Evolutionary conservation across 2,888 invertebrate species (phyloP).

Genomic region (Proisotoma minuta): DNA sequence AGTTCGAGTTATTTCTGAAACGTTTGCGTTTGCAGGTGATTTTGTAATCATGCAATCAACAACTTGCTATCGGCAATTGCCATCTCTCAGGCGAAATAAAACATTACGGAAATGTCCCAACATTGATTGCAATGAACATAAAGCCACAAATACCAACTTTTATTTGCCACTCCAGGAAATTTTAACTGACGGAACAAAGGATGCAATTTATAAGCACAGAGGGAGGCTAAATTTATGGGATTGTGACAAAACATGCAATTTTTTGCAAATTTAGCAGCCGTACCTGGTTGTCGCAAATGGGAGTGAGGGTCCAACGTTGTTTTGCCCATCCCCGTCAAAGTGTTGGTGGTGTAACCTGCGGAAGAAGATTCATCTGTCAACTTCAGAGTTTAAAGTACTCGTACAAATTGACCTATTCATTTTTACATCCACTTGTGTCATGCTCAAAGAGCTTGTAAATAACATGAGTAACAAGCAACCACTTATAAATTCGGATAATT

Average conservation of each 20-base stretch:
- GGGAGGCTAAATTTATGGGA: background rate
- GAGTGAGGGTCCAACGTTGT: constrained; percentile 80
- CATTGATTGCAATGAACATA: constrained; percentile 47
- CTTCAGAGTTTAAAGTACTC: too few species aligned
- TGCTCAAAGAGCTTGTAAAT: too few species aligned
- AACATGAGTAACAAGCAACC: too few species aligned
- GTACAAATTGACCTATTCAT: too few species aligned
- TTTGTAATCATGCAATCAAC: constrained; percentile 46
- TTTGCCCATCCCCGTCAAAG: constrained; percentile 72
- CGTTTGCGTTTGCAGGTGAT: background rate
- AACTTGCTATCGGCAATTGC: constrained; percentile 43
- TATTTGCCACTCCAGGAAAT: background rate
- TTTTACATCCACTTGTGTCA: too few species aligned
- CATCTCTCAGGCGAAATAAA: constrained; percentile 37
- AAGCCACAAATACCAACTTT: constrained; percentile 12
- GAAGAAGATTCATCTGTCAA: too few species aligned
- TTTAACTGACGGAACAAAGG: too few species aligned
- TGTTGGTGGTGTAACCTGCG: constrained; percentile 80
- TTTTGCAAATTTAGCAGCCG: too few species aligned
- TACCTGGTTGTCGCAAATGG: constrained; percentile 85
- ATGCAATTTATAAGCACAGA: background rate
- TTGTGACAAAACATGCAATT: too few species aligned
- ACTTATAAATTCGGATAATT: too few species aligned
- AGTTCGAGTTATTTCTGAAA: too few species aligned
- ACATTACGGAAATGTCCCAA: constrained; percentile 47